Percentiles rank a stretch among this genome's conserved stretches.
phyloP scores from a whole-genome alignment of 2,888 invertebrate species.

The Ceriagrion tenellum region DNA sequence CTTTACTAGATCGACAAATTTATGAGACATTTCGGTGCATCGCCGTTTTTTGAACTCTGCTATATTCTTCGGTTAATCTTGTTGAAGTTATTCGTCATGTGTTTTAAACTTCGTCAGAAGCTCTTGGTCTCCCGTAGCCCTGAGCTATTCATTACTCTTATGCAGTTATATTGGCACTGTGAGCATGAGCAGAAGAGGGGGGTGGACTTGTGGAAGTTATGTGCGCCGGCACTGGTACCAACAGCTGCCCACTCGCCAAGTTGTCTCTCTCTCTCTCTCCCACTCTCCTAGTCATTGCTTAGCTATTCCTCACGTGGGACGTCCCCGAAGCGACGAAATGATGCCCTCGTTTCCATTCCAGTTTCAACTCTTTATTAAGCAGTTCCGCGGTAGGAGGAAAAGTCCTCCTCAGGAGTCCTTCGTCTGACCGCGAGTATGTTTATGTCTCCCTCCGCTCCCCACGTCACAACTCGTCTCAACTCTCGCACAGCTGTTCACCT shows the following conservation, averaged over 20 bases:
- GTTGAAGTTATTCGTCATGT: too few relatives aligned
- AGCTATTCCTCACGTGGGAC: slow-evolving; percentile 51
- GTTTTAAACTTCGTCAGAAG: too few relatives aligned
- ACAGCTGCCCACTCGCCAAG: slow-evolving; percentile 25
- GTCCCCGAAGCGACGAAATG: neutral
- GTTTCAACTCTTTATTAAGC: neutral
- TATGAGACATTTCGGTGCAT: too few relatives aligned
- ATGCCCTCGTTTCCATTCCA: neutral
- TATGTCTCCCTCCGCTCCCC: slow-evolving; percentile 12
- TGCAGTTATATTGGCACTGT: neutral
- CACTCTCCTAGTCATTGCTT: slow-evolving; percentile 17
- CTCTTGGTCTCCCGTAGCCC: too few relatives aligned
- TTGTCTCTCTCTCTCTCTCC: neutral
- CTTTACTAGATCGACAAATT: too few relatives aligned
- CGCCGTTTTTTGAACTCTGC: too few relatives aligned
- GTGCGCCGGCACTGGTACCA: neutral
- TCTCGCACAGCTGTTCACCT: slow-evolving; percentile 54
- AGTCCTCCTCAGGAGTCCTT: neutral
- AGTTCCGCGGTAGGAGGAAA: neutral
- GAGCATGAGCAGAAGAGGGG: neutral
- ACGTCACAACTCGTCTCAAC: neutral
- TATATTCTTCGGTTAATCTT: too few relatives aligned
- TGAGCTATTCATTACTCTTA: neutral
- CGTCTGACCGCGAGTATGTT: neutral
- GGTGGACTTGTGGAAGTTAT: neutral